phyloP scores from a whole-genome alignment of 2,888 invertebrate genomes.

The Acronicta psi region DNA sequence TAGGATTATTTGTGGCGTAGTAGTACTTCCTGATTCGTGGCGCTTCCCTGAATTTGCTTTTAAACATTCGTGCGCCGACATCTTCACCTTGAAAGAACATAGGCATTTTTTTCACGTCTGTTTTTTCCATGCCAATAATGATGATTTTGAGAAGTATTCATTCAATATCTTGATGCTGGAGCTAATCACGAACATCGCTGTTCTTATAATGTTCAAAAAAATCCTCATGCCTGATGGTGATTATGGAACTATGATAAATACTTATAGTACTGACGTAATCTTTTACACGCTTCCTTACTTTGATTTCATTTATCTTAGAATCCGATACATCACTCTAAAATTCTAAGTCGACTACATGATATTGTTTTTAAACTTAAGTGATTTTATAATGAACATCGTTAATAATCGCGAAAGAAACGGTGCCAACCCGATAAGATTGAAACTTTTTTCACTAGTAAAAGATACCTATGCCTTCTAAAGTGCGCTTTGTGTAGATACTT shows the following conservation, averaged over 20 bases:
- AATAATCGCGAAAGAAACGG: background rate
- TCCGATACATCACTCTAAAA: slow-evolving; percentile 25
- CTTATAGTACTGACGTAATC: slow-evolving; percentile 76
- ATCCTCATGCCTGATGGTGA: slow-evolving; percentile 65
- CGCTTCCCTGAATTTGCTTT: slow-evolving; percentile 82
- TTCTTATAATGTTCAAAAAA: slow-evolving; percentile 70
- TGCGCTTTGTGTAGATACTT: too few relatives aligned
- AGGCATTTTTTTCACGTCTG: slow-evolving; percentile 77
- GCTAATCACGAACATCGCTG: slow-evolving; percentile 81
- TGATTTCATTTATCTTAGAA: slow-evolving; percentile 59
- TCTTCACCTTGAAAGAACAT: slow-evolving; percentile 85
- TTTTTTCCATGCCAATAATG: slow-evolving; percentile 81
- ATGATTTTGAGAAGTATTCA: slow-evolving; percentile 82
- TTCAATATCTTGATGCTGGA: slow-evolving; percentile 80
- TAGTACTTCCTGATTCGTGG: slow-evolving; percentile 78
- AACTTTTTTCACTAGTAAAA: too few relatives aligned
- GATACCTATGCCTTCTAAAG: too few relatives aligned
- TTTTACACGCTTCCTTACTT: slow-evolving; percentile 70
- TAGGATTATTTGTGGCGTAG: slow-evolving; percentile 70
- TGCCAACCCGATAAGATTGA: background rate
- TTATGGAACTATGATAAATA: slow-evolving; percentile 74
- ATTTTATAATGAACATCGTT: background rate
- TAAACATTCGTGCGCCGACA: slow-evolving; percentile 79
- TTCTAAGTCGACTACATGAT: background rate
- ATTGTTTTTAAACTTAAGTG: background rate